Evolutionary conservation across 2,113 vertebrate genomes (phyloP), one percentile per base, ranked within the genome.

Genomic region (Thamnaconus septentrionalis): DNA sequence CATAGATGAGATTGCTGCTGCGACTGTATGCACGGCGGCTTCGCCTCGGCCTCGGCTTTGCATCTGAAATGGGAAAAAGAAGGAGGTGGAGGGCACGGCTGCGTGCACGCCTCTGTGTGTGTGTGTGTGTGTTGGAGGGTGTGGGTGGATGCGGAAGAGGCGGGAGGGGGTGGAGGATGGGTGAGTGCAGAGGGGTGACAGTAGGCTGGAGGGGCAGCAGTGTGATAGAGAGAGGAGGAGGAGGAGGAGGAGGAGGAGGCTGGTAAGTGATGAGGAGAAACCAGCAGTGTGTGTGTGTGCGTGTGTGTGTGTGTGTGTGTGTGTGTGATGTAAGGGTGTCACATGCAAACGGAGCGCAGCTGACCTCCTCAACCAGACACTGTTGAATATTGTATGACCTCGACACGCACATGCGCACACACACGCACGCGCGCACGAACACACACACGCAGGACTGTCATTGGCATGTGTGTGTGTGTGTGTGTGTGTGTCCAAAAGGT

Each of bases 1-100:
- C 90, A 91, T 90, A 89, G 86, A 91, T 85, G 83, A 93, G 87
- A 88, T 91, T 91, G 88, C 89, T 77, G 87, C 88, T 90, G 90
- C 90, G 89, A 93, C 90, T 92, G 92, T 94, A 92, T 91, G 85
- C 82, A 92, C 82, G 85, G 75, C 76, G 18, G 18, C 18, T 31
- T 86, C 79, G 83, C 88, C 75, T 86, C 85, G 81, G 85, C 80
- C 86, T 81, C 82, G 70, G 86, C 86, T 91, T 93, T 91, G 90
- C 85, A 93, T 91, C 88, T 87, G 88, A 92, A 93, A 92, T 90
- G 85, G 85, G 85, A 87, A 87, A 53, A 81, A 31, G 18, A 31
- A 31, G 18, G 76, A 71, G 73, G 74, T 76, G 71, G 76, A 73
- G 78, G 64, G 75, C 53, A 56, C 63, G 57, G 66, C 63, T 54